Evolutionary conservation across 2,888 invertebrate species (phyloP), one percentile per base, ranked within the genome.

Genomic region (Drosophila recens): DNA sequence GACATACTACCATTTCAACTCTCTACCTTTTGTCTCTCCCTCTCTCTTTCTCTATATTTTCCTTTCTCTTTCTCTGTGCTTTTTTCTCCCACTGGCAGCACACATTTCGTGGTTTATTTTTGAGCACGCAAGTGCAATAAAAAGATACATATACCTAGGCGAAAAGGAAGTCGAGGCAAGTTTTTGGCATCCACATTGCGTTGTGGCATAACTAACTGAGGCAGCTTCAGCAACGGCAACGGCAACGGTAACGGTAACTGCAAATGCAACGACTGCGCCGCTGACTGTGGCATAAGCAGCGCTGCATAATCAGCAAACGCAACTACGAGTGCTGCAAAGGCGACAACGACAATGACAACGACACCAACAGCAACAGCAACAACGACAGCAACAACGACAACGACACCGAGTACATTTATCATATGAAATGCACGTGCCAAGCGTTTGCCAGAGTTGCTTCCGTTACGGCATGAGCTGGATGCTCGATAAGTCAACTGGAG

Each of bases 391-490:
- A 6, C 54, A 71, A 23, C 52, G 34, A 46, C 46, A 43, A 40
- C 48, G 67, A 80, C 79, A 76, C 65, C 61, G 87, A 56, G 73
- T 74, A 81, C 85, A 89, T 84, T 84, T 84, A 84, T 84, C 89
- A 89, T 85, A 84, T 84, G 84, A 79, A 89, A 79, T 84, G 82
- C 84, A 84, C 84, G 84, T 84, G 79, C 79, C 75, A 87, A 64
- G 89, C 89, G 79, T 81, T 89, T 89, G 85, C 85, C 85, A 69
- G 49, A 46, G 53, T 34, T 81, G 72, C 76, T 82, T 85, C 85
- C 82, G 83, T 65, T 51, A 46, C 68, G 53, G 36, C 57, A 53
- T 42, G 43, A 73, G 66, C 69, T 66, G 53, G 43, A n/a, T 46
- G 62, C 61, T 63, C 69, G 85, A 78, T 87, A 80, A 78, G 75